Evolutionary conservation across 30 jellyfish, hydroid and myxozoan genomes (phyloP).

Genomic region (Clytia hemisphaerica): DNA sequence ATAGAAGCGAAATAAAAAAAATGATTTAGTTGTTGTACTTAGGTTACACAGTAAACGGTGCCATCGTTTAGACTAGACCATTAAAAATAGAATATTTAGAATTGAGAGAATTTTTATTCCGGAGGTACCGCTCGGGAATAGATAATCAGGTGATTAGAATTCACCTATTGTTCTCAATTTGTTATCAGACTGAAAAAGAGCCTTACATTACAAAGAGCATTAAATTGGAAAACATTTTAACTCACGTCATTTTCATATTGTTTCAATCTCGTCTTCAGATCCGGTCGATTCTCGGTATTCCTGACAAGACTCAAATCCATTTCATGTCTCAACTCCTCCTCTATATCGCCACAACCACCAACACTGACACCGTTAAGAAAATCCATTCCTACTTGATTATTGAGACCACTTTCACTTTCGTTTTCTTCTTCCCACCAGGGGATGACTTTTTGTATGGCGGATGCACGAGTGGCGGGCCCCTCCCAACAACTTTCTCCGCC

Average conservation of each 20-base stretch:
- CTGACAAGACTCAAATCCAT: neutral
- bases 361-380: neutral
- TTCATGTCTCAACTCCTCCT: neutral
- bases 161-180: neutral
- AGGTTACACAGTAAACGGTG: neutral
- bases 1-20: neutral
- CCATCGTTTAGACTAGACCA: neutral
- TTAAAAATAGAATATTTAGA: neutral
- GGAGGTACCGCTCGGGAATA: no score
- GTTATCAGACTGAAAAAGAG: neutral
- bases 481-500: constrained; percentile 92
- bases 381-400: neutral
- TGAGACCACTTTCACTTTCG: no score
- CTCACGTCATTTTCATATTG: neutral
- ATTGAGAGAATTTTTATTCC: neutral
- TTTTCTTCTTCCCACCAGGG: constrained; percentile 90
- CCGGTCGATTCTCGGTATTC: neutral
- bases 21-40: neutral
- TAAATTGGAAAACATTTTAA: neutral
- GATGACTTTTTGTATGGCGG: constrained; percentile 33
- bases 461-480: constrained; percentile 10
- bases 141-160: neutral
- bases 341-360: neutral
- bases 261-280: neutral
- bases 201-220: neutral